Base-by-base conservation (phyloP, 2,888 invertebrate genomes). In the Portevinia maculata region DNA sequence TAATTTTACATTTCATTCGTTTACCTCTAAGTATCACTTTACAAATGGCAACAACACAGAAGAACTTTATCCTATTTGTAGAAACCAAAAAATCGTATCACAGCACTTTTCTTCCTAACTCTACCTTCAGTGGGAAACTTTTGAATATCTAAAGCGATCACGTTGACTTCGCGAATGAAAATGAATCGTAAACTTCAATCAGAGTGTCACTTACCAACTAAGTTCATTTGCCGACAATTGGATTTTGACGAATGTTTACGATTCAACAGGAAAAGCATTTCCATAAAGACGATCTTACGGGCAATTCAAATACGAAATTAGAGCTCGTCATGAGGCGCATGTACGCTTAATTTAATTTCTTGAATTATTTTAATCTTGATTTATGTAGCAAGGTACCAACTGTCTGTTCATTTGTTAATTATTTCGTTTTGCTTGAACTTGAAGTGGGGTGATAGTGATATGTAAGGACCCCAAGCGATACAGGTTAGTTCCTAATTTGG, bases 131-230 rank as follows among this genome's bases (percentile, higher is more conserved):
- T 55, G 39, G 32, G 57, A 55, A 48, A 7, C 32, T 39, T 73
- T 73, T 55, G 24, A 30, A 37, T 37, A 41, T 41, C 3, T 34
- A 79, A 59, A 19, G 71, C 67, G 60, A 70, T 70, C 75, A 46
- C 55, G 65, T 67, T 62, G 78, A 62, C 57, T 67, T 55, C 55
- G 71, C 78, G 78, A 60, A 48, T 55, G 44, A 73, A 41, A 83
- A 62, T 83, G 83, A 83, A 37, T 52, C 55, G 53, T 48, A 60
- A 59, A 60, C 15, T 32, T 7, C 24, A 60, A 46, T 50, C 75
- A 30, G 24, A 81, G 15, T 46, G 46, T 57, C 59, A 28, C 57
- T 32, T 65, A 65, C 55, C 64, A 41, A 59, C 78, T 52, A 52
- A 52, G 64, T 65, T 53, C 64, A 48, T 37, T 37, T 37, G 48